Conservation (phyloP, 2,797 vertebrate species). For the Paguma larvata region DNA sequence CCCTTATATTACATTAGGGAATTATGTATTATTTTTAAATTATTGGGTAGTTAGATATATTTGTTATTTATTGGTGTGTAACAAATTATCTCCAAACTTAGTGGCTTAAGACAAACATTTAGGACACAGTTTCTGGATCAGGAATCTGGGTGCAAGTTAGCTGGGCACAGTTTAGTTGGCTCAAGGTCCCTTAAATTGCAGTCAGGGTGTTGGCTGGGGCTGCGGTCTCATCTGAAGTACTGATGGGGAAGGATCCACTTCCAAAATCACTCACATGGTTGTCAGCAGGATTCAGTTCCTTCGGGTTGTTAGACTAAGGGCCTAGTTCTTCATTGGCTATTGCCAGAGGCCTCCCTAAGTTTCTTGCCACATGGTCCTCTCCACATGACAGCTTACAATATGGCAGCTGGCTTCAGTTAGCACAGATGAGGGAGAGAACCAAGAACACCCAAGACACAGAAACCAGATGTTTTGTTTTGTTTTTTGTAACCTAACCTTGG, state of each 20-base stretch:
- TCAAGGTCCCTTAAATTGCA: background rate
- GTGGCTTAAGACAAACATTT: background rate
- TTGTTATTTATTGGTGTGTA: background rate
- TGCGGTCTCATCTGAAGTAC: background rate
- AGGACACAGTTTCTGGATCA: background rate
- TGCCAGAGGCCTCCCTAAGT: background rate
- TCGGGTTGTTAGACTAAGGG: background rate
- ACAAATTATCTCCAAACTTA: conserved; percentile 20
- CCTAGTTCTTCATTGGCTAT: background rate
- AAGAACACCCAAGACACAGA: background rate
- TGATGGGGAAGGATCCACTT: background rate
- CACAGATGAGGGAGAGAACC: background rate
- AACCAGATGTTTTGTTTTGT: background rate
- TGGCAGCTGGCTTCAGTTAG: background rate
- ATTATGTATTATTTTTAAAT: background rate
- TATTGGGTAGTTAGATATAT: background rate
- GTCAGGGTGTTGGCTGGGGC: background rate
- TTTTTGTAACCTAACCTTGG: background rate
- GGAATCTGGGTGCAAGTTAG: background rate
- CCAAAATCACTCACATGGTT: background rate
- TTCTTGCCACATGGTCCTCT: background rate
- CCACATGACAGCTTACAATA: background rate
- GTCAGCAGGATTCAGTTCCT: background rate
- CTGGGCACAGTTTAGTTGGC: background rate
- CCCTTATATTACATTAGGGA: background rate